Base-by-base conservation (phyloP, 1,140 invertebrate genomes). In the Arctopsyche grandis region DNA sequence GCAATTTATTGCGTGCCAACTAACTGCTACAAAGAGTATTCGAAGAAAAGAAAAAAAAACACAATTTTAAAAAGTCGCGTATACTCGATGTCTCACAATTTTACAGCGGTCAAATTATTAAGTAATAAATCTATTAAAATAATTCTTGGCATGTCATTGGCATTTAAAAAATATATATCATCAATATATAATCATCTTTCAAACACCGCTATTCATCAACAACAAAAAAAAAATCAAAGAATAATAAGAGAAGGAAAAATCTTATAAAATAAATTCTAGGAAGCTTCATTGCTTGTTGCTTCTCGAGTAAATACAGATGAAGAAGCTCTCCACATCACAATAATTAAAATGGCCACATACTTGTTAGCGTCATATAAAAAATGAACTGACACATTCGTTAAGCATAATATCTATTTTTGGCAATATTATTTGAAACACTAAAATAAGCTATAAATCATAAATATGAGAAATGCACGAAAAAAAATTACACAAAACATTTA, bases 351-450 rank as follows among this genome's bases (percentile, higher is more conserved):
- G 80, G 80, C 80, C 75, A 79, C 74, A 69, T 69, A 79, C 78
- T 56, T 70, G 77, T 63, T 43, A 56, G 22, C 63, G 60, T 78
- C 48, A 46, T 38, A 58, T n/a, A n/a, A n/a, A 46, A 71, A 46
- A 78, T 78, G 58, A 26, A 52, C 14, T 63, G 22, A 77, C 26
- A 81, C 44, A 75, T 60, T 77, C 70, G 58, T 60, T 77, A 81
- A 81, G 75, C 69, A 75, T 82, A 79, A 82, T 56, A 82, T 29
- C 81, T 82, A 82, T 82, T 79, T 82, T 82, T 82, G 81, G 81
- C 77, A 82, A 79, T 79, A 79, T 76, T 60, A 63, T 76, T 76
- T 71, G 22, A 69, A 26, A 21, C 24, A 38, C 43, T 71, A 71
- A 71, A 44, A 16, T 44, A 66, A 66, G 75, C 44, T 76, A 75